Conservation (phyloP, 2,113 vertebrate genomes). For the Myiagra hebetior region DNA sequence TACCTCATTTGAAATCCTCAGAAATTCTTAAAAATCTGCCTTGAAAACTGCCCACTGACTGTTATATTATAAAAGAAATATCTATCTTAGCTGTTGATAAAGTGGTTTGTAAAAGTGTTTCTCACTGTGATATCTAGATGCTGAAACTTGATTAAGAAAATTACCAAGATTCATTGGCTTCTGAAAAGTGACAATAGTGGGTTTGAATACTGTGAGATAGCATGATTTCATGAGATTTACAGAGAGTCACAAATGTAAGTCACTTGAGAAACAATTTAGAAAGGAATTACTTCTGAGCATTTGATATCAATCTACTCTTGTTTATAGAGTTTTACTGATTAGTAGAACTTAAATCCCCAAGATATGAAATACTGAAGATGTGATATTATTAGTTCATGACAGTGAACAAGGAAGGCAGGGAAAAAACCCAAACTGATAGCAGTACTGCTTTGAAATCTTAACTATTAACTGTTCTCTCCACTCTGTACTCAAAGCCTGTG, state of each 20-base stretch:
- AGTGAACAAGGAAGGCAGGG: background rate
- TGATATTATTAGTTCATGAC: background rate
- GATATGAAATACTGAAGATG: background rate
- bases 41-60: background rate
- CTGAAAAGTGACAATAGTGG: background rate
- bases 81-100: background rate
- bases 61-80: background rate
- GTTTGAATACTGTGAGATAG: background rate
- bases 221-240: background rate
- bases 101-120: background rate
- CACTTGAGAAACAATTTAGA: background rate
- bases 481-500: background rate
- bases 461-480: background rate
- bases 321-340: background rate
- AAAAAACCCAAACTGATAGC: background rate
- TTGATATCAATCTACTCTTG: background rate
- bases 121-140: background rate
- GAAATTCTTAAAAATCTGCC: background rate
- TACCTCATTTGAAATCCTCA: background rate
- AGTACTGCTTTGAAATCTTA: background rate
- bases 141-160: background rate
- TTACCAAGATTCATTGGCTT: background rate
- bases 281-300: background rate
- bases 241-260: background rate
- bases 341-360: background rate